Percentiles rank a stretch among this genome's conserved stretches.
phyloP scores from a whole-genome alignment of 2,888 invertebrate species.

The Morinoia aosen region DNA sequence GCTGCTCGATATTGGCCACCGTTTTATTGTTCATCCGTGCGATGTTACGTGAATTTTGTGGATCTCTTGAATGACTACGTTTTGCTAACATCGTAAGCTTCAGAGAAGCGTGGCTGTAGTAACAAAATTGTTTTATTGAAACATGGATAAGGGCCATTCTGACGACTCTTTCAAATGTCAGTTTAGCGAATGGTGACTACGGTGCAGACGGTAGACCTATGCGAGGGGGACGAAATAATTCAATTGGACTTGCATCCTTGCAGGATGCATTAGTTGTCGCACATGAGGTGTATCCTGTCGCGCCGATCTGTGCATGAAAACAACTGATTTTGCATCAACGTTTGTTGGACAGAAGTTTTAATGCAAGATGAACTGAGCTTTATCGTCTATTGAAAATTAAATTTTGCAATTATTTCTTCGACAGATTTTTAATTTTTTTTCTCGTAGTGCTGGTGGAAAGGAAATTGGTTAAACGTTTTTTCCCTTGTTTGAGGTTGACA shows the following conservation, averaged over 20 bases:
- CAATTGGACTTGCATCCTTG: background rate
- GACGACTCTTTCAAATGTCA: background rate
- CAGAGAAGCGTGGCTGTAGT: background rate
- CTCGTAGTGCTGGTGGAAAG: background rate
- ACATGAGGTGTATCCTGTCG: slow-evolving; percentile 9
- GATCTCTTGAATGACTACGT: background rate
- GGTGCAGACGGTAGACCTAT: background rate
- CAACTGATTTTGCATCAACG: background rate
- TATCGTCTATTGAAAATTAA: background rate
- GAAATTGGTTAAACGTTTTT: background rate
- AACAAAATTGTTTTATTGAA: background rate
- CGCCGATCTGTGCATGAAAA: background rate
- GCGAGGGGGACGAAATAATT: background rate
- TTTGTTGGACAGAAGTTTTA: background rate
- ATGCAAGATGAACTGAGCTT: background rate
- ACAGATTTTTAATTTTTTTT: background rate
- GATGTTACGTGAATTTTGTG: background rate
- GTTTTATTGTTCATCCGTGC: background rate
- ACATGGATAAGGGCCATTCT: background rate
- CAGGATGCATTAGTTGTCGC: slow-evolving; percentile 6
- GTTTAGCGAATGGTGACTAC: background rate
- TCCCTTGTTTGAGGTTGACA: too few relatives aligned
- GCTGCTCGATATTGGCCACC: background rate
- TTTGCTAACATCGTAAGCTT: background rate
- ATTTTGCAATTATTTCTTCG: background rate